Evolutionary conservation across 2,888 invertebrate species (phyloP).

Genomic region (Serrognathus titanus): DNA sequence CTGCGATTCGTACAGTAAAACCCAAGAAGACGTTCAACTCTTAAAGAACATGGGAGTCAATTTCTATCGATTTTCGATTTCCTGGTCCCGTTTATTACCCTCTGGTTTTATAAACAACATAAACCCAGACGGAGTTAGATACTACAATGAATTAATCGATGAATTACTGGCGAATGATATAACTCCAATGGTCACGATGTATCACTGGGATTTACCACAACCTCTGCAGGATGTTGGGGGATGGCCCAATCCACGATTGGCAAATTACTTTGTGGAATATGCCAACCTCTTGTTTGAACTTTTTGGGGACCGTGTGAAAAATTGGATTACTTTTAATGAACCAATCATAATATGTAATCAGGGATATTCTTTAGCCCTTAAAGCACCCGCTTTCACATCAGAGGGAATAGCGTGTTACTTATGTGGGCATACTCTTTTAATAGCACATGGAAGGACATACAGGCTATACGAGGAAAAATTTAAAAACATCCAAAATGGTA

Average conservation of each 20-base stretch:
- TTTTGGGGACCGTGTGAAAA: constrained; percentile 45
- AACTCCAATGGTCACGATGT: constrained; percentile 58
- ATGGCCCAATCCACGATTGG: constrained; percentile 61
- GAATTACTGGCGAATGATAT: constrained; percentile 56
- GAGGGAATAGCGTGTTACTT: constrained; percentile 58
- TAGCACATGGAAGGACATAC: constrained; percentile 64
- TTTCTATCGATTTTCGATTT: constrained; percentile 60
- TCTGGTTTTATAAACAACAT: constrained; percentile 53
- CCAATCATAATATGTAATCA: constrained; percentile 20
- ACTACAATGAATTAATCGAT: constrained; percentile 61
- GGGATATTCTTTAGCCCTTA: constrained; percentile 9
- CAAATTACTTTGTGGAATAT: constrained; percentile 59
- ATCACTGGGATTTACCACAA: constrained; percentile 66
- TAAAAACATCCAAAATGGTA: constrained; percentile 37
- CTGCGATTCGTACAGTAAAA: constrained; percentile 64
- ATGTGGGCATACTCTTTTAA: constrained; percentile 60
- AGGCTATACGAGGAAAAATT: constrained; percentile 55
- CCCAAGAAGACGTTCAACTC: constrained; percentile 58
- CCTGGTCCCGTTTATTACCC: constrained; percentile 68
- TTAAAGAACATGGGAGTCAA: constrained; percentile 55
- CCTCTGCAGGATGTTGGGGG: constrained; percentile 58
- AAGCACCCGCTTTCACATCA: constrained; percentile 52
- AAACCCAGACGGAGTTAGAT: constrained; percentile 59
- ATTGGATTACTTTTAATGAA: constrained; percentile 26
- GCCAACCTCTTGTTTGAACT: constrained; percentile 52